These are phyloP conservation scores for Oenanthe melanoleuca DNA, from an alignment of 2,113 vertebrate species.

Conservation along the genomic window DNA sequence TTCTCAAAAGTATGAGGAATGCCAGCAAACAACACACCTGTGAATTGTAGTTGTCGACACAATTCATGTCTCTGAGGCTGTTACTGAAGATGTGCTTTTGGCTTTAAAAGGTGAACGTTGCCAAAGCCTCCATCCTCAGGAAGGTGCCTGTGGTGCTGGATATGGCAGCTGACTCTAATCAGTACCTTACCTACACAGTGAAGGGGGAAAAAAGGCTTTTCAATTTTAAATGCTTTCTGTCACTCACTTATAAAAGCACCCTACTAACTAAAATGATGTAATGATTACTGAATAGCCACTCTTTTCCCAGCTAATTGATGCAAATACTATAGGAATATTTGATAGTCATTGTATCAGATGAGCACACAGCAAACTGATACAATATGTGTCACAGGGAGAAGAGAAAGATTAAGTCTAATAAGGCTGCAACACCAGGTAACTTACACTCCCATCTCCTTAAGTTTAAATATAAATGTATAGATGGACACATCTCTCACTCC, in stretches of 20 bases:
- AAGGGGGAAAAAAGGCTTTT: not conserved
- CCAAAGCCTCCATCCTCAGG: not conserved
- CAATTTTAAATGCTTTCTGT: not conserved
- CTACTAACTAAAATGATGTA: not conserved
- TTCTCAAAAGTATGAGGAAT: not conserved
- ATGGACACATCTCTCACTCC: not conserved
- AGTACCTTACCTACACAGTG: not conserved
- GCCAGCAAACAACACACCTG: fast-evolving
- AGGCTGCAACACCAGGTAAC: not conserved
- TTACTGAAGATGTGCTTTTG: not conserved
- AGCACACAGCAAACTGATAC: not conserved
- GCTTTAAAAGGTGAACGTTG: not conserved
- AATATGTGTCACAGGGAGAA: not conserved
- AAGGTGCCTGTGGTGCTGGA: not conserved
- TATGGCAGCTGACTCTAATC: not conserved
- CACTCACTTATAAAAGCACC: not conserved
- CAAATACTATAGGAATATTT: not conserved
- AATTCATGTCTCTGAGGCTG: not conserved
- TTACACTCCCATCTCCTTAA: not conserved
- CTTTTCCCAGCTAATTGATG: not conserved
- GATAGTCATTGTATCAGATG: not conserved
- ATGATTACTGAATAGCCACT: not conserved
- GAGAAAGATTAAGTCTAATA: not conserved
- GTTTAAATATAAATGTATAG: not conserved
- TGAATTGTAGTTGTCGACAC: not conserved